Base-by-base conservation (phyloP, 2,888 invertebrate species). In the Malthinus flaveolus region DNA sequence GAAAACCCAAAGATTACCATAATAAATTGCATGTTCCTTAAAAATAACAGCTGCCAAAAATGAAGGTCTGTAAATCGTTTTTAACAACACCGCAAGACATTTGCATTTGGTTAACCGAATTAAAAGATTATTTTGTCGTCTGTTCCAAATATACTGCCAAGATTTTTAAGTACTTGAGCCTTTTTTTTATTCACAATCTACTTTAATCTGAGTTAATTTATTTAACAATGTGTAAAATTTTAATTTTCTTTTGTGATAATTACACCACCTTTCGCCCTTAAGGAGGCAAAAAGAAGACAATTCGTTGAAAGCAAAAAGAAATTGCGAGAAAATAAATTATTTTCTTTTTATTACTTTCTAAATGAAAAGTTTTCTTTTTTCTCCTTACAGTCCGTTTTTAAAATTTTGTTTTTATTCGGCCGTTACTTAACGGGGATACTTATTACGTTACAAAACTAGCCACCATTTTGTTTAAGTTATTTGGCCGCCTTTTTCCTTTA, bases 121-220 rank as follows among this genome's bases (percentile, higher is more conserved):
- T 68, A 68, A 67, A 64, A 66, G 68, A 67, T 68, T 67, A 68
- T 65, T 65, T 67, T 65, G 68, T 65, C 66, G 55, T 63, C 64
- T 62, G 68, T 64, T 23, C 66, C 39, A 60, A 64, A 66, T 63
- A 61, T 63, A 63, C 62, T 64, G 66, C 64, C 66, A 65, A 68
- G 66, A 66, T 68, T 67, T 66, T 65, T 64, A 64, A 66, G 47
- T 42, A 54, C 50, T 54, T 49, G 42, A 50, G 61, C 51, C 55
- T 56, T 57, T 23, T 23, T 23, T 55, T 59, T 55, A 58, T 61
- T 57, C 54, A 44, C 58, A 39, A 36, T 42, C 54, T 49, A 53
- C 23, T 52, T 42, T 56, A 52, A 60, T 56, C 51, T 60, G 53
- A 56, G 52, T 52, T 60, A 56, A 60, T 60, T 60, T 60, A 56